Conservation (phyloP, 2,113 vertebrate genomes). For the Gnathochromis pfefferi region DNA sequence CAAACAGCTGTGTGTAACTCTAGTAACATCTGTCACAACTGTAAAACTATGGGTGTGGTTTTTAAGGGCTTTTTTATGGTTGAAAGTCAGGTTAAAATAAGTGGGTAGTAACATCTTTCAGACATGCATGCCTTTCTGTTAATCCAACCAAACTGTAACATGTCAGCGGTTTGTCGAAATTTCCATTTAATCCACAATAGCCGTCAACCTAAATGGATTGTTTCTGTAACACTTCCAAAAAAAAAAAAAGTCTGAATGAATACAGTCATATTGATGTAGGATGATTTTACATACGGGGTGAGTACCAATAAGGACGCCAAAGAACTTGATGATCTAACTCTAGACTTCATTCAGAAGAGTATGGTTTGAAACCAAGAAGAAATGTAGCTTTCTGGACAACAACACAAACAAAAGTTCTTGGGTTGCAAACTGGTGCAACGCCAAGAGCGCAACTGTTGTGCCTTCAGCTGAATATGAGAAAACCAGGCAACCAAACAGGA, state of each 20-base stretch:
- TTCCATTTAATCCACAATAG: not conserved
- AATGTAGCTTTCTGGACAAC: not conserved
- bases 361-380: not conserved
- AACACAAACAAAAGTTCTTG: not conserved
- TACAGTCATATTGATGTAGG: not conserved
- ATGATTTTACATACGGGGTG: not conserved
- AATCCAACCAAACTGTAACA: not conserved
- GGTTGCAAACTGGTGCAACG: not conserved
- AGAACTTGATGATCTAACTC: not conserved
- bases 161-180: not conserved
- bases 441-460: not conserved
- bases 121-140: not conserved
- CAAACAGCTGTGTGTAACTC: constrained; percentile 3
- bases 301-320: not conserved
- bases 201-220: not conserved
- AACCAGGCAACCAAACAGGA: not conserved
- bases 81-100: not conserved
- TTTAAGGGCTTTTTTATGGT: constrained; percentile 1
- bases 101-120: not conserved
- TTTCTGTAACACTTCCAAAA: not conserved
- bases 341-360: not conserved
- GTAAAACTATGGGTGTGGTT: constrained; percentile 20
- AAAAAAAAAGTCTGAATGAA: not conserved
- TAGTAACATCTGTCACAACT: constrained; percentile 40
- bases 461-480: not conserved